Base-by-base conservation (phyloP, 2,888 invertebrate genomes). In the Lithophane leautieri region DNA sequence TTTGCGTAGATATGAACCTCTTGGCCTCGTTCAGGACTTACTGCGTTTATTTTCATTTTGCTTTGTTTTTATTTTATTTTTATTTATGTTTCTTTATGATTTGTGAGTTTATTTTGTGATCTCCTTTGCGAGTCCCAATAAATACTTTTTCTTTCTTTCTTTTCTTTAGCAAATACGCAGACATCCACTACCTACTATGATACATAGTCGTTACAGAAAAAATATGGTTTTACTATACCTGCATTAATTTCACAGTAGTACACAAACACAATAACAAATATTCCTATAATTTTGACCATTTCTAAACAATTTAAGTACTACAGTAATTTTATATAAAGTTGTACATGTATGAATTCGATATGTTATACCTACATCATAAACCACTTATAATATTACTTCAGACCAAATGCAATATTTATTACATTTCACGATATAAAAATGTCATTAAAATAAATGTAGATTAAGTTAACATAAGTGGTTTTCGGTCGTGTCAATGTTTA, bases 211-310 rank as follows among this genome's bases (percentile, higher is more conserved):
- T 44, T 44, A 68, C 8, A 42, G 14, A n/a, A 22, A 25, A 22
- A 63, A 34, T 1, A 22, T 22, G 16, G 1, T 12, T 22, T 34
- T 34, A 83, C 54, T 40, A 60, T 78, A 86, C 87, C 84, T 76
- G 79, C 82, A 70, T 75, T 66, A 25, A 79, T 82, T 80, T 84
- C 83, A 73, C 74, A 71, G 60, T 62, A 85, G 63, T 70, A 71
- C 44, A 82, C 61, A 63, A 76, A 74, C 54, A 88, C 61, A 63
- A 83, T 62, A 9, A 71, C 61, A 25, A 83, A 58, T 61, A 83
- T 40, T 58, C 60, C 76, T n/a, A 83, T 44, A 69, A 76, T 58
- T 65, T 76, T 73, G 22, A 67, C 67, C 77, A 84, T 83, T 80
- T 81, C 73, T 81, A 61, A 67, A 73, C 34, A 47, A 61, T 58